Conservation (phyloP, 2,888 invertebrate species). For the Furcula furcula region DNA sequence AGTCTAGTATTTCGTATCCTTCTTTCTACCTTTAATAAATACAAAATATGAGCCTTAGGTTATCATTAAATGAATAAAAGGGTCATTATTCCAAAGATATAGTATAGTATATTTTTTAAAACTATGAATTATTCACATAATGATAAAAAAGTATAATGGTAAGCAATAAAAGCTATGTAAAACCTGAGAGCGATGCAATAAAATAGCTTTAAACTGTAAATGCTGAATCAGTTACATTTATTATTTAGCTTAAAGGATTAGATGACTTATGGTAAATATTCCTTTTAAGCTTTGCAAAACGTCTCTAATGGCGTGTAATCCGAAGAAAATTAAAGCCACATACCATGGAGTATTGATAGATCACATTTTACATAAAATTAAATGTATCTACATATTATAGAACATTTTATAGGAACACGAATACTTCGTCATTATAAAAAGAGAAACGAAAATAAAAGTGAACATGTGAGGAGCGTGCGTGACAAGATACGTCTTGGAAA, state of each 20-base stretch:
- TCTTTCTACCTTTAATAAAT: no score
- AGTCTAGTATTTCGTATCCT: no score
- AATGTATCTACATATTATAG: constrained; percentile 14
- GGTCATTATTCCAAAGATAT: no score
- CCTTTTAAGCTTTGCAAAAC: constrained; percentile 8
- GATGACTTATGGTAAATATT: constrained; percentile 36
- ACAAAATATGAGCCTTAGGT: no score
- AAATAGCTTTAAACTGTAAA: constrained; percentile 30
- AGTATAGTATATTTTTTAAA: no score
- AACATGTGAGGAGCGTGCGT: constrained; percentile 27
- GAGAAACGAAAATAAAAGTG: constrained; percentile 20
- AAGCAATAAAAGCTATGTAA: no score
- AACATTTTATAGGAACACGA: constrained; percentile 13
- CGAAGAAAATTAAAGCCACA: constrained; percentile 15
- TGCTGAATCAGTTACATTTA: constrained; percentile 44
- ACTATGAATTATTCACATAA: no score
- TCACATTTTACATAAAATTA: no score
- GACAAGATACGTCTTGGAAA: constrained; percentile 34
- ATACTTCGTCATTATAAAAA: constrained; percentile 12
- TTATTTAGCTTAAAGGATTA: constrained; percentile 39
- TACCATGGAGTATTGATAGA: no score
- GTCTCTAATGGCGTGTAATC: not conserved
- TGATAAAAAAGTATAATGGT: no score
- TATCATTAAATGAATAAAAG: not conserved
- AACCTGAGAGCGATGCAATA: not conserved